phyloP scores from a whole-genome alignment of 1,140 invertebrate species.

The Neodiprion virginianus region DNA sequence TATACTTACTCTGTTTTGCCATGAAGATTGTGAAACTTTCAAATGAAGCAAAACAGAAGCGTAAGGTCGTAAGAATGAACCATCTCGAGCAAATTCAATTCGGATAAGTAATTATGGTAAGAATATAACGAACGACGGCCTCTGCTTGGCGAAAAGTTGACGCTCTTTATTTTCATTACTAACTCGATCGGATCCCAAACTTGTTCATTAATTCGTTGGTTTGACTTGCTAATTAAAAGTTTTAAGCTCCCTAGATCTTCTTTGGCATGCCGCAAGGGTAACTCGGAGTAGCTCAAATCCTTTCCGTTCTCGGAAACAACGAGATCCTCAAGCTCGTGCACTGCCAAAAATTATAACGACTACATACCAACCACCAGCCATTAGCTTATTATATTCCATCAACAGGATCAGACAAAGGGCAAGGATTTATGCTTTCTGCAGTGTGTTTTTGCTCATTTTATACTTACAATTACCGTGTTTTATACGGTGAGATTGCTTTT shows the following conservation, averaged over 20 bases:
- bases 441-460: too few relatives aligned
- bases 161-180: not conserved
- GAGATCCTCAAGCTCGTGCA: too few relatives aligned
- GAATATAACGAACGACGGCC: not conserved
- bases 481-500: too few relatives aligned
- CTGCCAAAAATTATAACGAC: not conserved
- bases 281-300: not conserved
- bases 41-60: not conserved
- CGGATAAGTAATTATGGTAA: not conserved
- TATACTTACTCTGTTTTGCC: too few relatives aligned
- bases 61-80: not conserved
- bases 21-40: not conserved
- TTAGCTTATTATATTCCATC: not conserved
- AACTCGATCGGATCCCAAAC: not conserved
- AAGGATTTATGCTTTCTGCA: too few relatives aligned
- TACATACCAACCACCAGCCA: not conserved
- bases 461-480: too few relatives aligned
- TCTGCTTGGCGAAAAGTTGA: not conserved
- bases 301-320: not conserved
- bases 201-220: slow-evolving; percentile 1
- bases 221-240: slow-evolving; percentile 7
- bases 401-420: not conserved
- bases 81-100: not conserved
- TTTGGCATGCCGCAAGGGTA: not conserved
- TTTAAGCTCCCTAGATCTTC: not conserved